Base-by-base conservation (phyloP, 2,888 invertebrate genomes). In the Eristalis tenax region DNA sequence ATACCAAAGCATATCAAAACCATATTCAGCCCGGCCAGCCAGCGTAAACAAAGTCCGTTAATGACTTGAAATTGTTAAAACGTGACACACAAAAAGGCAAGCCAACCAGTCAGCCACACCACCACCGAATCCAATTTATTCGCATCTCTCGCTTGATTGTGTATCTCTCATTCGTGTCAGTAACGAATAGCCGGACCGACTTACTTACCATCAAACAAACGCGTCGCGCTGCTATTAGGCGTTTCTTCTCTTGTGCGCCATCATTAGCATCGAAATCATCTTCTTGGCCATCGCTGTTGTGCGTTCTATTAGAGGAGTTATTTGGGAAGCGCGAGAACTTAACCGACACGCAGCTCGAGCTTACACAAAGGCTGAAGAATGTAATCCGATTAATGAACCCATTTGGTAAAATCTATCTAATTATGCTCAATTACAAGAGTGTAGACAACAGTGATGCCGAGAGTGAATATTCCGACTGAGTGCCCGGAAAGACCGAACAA, bases 391-490 rank as follows among this genome's bases (percentile, higher is more conserved):
- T 76, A 76, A 82, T 77, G 82, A 77, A 65, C 77, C 59, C 32
- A 76, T 82, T 76, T 71, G 70, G 77, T 77, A 71, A 71, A 77
- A 77, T 77, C 71, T 70, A 82, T 82, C 77, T 82, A 82, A 82
- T 82, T 82, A 82, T 82, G 76, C 43, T 59, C 82, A 82, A 65
- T 82, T 82, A 82, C 82, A 71, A 69, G 76, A 38, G 70, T 66
- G 75, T 68, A 32, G 64, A 80, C 80, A 80, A 68, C 80, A 18
- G 28, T 28, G 23, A n/a, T 22, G 59, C 11, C 23, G 23, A 11
- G 59, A 59, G 59, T 26, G 59, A 18, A 59, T 26, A 28, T 28
- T 59, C 5, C 8, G 50, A 18, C 18, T 50, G 50, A 8, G 50
- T 18, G 32, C 8, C 5, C 32, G 8, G 10, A 32, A 10, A 1